These are phyloP conservation scores for Dasyprocta punctata DNA, from an alignment of 2,113 vertebrate genomes.

Conservation along the genomic window DNA sequence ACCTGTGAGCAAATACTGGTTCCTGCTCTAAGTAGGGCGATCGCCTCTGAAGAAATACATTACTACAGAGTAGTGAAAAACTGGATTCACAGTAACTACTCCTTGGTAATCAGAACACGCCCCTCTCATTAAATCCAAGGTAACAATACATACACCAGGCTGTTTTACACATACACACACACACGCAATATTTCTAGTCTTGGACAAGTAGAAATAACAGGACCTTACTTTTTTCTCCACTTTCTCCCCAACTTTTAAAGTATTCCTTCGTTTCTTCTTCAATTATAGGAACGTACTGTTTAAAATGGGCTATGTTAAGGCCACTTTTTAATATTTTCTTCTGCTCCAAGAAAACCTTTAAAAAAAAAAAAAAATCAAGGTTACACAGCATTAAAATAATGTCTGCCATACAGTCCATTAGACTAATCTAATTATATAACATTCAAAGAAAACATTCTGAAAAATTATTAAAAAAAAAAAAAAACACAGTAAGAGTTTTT, in stretches of 20 bases:
- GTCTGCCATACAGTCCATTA: not conserved
- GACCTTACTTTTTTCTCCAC: conserved; percentile 93
- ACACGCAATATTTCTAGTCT: conserved; percentile 16
- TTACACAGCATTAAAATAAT: conserved; percentile 33
- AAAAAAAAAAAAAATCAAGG: conserved; percentile 11
- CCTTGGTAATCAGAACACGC: not conserved
- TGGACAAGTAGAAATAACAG: not conserved
- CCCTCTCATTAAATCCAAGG: not conserved
- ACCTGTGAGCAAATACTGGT: not conserved
- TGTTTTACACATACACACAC: not conserved
- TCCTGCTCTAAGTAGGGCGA: not conserved
- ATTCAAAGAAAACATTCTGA: conserved; percentile 3
- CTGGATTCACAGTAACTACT: not conserved
- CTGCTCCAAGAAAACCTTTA: conserved; percentile 96
- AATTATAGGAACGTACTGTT: conserved; percentile 92
- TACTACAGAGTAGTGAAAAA: not conserved
- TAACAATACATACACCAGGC: not conserved
- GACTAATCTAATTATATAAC: not conserved
- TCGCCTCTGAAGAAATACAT: not conserved
- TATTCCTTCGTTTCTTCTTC: conserved; percentile 96
- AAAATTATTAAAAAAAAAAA: not conserved
- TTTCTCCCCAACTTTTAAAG: conserved; percentile 95
- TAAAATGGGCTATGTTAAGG: conserved; percentile 95
- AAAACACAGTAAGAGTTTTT: not conserved
- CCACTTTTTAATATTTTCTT: conserved; percentile 99